phyloP scores from a whole-genome alignment of 2,113 vertebrate species.

The Drymodes brunneopygia region DNA sequence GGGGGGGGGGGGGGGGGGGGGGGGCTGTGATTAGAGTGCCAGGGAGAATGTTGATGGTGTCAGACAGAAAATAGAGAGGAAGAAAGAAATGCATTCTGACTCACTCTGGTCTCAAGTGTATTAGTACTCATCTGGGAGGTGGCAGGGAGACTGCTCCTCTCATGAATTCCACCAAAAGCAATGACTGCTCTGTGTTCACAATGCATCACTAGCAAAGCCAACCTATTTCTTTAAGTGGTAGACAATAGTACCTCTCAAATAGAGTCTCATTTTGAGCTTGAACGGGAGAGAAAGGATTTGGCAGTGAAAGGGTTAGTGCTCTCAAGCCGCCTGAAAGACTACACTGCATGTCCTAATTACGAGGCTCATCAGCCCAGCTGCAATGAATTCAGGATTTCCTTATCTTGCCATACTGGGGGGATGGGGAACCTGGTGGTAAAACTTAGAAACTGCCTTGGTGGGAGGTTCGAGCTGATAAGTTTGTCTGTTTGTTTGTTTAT shows the following conservation, averaged over 20 bases:
- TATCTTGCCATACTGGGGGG: constrained; percentile 8
- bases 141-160: background rate
- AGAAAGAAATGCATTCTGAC: background rate
- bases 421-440: background rate
- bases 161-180: background rate
- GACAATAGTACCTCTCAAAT: background rate
- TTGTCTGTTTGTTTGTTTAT: background rate
- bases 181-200: background rate
- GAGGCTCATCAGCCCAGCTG: constrained; percentile 43
- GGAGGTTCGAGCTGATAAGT: background rate
- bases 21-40: background rate
- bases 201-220: background rate
- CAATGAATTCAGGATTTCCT: constrained; percentile 38
- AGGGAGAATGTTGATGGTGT: background rate
- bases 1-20: background rate
- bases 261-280: background rate
- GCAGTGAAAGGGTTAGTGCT: constrained; percentile 32
- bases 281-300: background rate
- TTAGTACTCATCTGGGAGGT: background rate
- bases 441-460: background rate
- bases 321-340: background rate
- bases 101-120: background rate
- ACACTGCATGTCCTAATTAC: constrained; percentile 34
- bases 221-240: background rate
- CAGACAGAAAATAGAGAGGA: background rate